Evolutionary conservation across 1,140 invertebrate species (phyloP).

Genomic region (Metaphire vulgaris): DNA sequence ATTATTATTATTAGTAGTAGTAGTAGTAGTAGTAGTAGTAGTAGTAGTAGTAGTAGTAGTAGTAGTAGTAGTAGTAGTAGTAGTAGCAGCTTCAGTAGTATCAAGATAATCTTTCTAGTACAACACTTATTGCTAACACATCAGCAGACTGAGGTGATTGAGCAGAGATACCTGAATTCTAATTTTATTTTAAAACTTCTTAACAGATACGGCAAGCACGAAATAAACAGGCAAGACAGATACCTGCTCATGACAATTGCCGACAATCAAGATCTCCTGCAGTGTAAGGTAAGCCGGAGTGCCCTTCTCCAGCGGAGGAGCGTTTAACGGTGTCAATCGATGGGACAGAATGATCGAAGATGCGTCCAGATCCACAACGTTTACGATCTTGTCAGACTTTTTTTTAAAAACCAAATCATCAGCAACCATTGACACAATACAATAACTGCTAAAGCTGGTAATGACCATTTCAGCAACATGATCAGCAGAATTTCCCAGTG

Average conservation of each 20-base stretch:
- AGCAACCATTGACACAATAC: too few species aligned
- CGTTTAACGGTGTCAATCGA: conserved; percentile 72
- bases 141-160: background rate
- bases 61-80: too few species aligned
- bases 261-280: conserved; percentile 90
- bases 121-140: background rate
- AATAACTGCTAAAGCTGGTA: too few species aligned
- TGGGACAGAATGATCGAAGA: conserved; percentile 68
- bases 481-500: too few species aligned
- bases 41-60: too few species aligned
- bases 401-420: conserved; percentile 24
- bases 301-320: conserved; percentile 77
- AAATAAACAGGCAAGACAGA: conserved; percentile 2
- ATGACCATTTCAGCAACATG: too few species aligned
- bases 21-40: background rate
- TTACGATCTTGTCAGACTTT: conserved; percentile 74
- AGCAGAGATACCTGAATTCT: background rate
- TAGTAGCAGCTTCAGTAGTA: too few species aligned
- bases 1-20: background rate
- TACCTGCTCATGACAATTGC: conserved; percentile 82
- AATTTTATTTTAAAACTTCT: background rate
- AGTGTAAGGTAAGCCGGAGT: conserved; percentile 66
- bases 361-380: conserved; percentile 76
- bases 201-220: background rate
- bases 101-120: background rate